phyloP scores from a whole-genome alignment of 1,140 invertebrate species.

The Eupeodes corollae region DNA sequence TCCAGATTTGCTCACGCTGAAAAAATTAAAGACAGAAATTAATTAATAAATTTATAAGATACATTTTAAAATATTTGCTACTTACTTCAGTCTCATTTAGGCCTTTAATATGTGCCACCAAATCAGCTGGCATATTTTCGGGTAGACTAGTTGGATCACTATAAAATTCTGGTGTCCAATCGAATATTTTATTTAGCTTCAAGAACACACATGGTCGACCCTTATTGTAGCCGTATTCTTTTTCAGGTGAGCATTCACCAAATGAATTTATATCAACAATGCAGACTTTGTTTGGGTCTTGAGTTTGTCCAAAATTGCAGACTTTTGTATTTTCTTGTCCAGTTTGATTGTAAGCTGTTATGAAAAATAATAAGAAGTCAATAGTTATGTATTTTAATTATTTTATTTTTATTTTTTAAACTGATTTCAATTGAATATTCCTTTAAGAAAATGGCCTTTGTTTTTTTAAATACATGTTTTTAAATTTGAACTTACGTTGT shows the following conservation, averaged over 20 bases:
- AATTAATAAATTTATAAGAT: background rate
- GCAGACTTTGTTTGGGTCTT: constrained; percentile 54
- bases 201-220: constrained; percentile 72
- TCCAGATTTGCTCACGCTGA: constrained; percentile 61
- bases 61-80: background rate
- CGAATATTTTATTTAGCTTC: constrained; percentile 74
- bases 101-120: constrained; percentile 48
- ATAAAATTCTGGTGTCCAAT: constrained; percentile 64
- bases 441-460: no score
- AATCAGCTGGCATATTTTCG: constrained; percentile 51
- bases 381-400: constrained; percentile 1
- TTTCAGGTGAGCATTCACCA: constrained; percentile 50
- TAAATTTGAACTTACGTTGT: constrained; percentile 47
- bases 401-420: background rate
- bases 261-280: constrained; percentile 51
- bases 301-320: constrained; percentile 51
- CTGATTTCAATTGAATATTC: background rate
- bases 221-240: constrained; percentile 57
- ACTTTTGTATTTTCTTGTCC: constrained; percentile 50
- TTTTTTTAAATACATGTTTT: no score
- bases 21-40: constrained; percentile 11
- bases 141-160: constrained; percentile 49
- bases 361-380: background rate
- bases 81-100: constrained; percentile 21
- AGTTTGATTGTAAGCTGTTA: constrained; percentile 39